A percentile compares a stretch with the other conserved stretches of the same genome.
These are phyloP conservation scores for Grantiella picta DNA, from an alignment of 2,113 vertebrate species.

Conservation along the genomic window DNA sequence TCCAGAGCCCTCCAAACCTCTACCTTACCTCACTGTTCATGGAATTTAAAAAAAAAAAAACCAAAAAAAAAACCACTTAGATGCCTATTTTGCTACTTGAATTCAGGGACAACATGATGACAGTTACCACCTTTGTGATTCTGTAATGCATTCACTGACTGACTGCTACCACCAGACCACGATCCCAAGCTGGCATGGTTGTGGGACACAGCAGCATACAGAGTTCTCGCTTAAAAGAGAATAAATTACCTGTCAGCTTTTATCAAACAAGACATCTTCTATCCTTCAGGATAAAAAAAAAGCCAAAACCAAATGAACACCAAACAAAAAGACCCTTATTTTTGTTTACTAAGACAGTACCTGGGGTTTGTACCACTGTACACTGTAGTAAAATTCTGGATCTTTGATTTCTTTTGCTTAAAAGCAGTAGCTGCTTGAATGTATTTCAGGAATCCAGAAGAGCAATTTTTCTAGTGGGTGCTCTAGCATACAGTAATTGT, in stretches of 20 bases:
- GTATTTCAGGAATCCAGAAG: background rate
- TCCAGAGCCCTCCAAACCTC: background rate
- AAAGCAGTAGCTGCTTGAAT: background rate
- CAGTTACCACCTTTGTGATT: background rate
- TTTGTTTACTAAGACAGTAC: background rate
- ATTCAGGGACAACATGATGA: background rate
- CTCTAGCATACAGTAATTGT: background rate
- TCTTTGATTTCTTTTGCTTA: background rate
- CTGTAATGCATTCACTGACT: background rate
- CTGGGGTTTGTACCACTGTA: background rate
- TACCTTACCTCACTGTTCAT: background rate
- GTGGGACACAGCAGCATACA: background rate
- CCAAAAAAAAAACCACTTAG: background rate
- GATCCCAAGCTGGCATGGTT: background rate
- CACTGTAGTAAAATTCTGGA: background rate
- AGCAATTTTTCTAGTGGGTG: background rate
- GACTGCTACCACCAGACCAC: background rate
- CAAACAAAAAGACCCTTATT: background rate
- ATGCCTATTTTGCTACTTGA: background rate
- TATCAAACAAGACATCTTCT: background rate
- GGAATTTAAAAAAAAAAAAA: no score
- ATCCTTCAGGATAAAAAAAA: background rate
- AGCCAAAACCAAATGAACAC: background rate
- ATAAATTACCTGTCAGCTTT: background rate
- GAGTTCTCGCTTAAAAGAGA: rapidly evolving